Evolutionary conservation across 2,888 invertebrate genomes (phyloP).

Genomic region (Ormyrus rosae): DNA sequence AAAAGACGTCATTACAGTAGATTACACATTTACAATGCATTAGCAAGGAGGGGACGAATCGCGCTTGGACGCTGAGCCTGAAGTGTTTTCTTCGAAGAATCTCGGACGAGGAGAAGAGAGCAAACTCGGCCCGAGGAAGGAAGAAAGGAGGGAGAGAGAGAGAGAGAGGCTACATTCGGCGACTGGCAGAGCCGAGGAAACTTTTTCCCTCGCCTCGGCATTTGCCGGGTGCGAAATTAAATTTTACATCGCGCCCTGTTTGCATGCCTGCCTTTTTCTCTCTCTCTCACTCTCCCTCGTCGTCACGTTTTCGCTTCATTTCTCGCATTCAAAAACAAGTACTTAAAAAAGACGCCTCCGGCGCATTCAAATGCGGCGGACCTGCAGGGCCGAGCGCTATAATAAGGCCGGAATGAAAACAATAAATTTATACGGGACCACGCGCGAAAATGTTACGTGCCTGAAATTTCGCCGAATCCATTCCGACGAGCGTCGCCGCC

Average conservation of each 20-base stretch:
- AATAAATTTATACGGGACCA: slow-evolving; percentile 39
- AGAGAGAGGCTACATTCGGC: neutral
- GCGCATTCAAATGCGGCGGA: slow-evolving; percentile 30
- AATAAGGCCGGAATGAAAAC: slow-evolving; percentile 30
- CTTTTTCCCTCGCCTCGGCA: slow-evolving; percentile 12
- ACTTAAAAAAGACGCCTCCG: slow-evolving; percentile 22
- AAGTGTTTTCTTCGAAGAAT: slow-evolving; percentile 42
- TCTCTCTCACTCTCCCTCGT: neutral
- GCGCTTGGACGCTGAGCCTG: slow-evolving; percentile 8
- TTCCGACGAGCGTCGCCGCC: too few relatives aligned
- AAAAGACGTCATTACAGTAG: slow-evolving; percentile 46
- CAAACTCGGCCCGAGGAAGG: neutral
- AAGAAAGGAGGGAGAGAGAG: neutral
- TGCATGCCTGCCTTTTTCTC: neutral
- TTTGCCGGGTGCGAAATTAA: slow-evolving; percentile 44
- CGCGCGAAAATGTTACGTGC: slow-evolving; percentile 11
- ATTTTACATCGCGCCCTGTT: slow-evolving; percentile 41
- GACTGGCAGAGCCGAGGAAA: slow-evolving; percentile 5
- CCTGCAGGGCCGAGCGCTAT: neutral
- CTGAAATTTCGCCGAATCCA: slow-evolving; percentile 4
- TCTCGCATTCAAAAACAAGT: slow-evolving; percentile 48
- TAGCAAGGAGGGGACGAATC: slow-evolving; percentile 25
- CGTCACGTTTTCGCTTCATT: slow-evolving; percentile 48
- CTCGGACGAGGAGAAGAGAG: slow-evolving; percentile 16
- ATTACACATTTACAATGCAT: slow-evolving; percentile 53